These are phyloP conservation scores for Mesembrinibis cayennensis DNA, from an alignment of 2,113 vertebrate species.

Conservation along the genomic window DNA sequence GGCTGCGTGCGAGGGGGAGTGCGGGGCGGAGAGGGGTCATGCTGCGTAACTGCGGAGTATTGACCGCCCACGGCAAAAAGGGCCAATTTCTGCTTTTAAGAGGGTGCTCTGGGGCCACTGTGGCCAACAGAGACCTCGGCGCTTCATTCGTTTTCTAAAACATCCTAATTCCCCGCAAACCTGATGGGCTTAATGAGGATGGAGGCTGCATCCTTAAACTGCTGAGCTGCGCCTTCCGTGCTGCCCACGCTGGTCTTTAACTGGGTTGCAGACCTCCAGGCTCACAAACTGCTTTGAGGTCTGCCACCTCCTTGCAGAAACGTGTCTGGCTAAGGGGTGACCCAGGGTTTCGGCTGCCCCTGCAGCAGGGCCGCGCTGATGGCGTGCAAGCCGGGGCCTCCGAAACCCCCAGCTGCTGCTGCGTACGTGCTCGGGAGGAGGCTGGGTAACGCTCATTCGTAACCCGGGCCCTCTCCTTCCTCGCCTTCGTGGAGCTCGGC, in stretches of 20 bases:
- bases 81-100: background rate
- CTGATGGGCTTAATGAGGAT: background rate
- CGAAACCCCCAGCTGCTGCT: background rate
- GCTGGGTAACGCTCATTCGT: fast-evolving
- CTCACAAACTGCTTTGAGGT: background rate
- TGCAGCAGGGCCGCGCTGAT: background rate
- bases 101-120: background rate
- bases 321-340: background rate
- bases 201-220: background rate
- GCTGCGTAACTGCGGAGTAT: fast-evolving
- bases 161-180: background rate
- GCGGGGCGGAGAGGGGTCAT: fast-evolving
- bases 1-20: background rate
- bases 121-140: background rate
- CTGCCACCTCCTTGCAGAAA: background rate
- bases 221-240: background rate
- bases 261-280: background rate
- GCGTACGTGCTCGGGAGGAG: fast-evolving
- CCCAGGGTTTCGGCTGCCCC: background rate
- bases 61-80: background rate
- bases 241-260: background rate
- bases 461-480: background rate
- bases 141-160: background rate
- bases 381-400: background rate
- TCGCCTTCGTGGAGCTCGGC: fast-evolving